These are phyloP conservation scores for Gallinago paraguaiae DNA, from an alignment of 2,113 vertebrate species.

Conservation along the genomic window DNA sequence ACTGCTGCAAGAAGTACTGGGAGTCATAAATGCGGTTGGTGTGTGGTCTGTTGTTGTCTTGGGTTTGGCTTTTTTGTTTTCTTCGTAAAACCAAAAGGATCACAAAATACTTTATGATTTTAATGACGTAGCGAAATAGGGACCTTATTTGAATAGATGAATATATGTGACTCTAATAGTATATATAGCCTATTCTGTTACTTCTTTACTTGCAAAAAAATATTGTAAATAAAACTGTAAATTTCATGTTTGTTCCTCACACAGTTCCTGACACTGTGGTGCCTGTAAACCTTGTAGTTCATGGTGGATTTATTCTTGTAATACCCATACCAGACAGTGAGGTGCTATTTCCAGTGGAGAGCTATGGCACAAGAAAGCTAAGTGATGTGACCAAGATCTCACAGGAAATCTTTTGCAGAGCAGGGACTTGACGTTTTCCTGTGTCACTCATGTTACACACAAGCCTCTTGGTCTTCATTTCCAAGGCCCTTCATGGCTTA, in stretches of 20 bases:
- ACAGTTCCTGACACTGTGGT: accelerated
- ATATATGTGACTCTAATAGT: not conserved
- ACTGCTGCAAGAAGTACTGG: not conserved
- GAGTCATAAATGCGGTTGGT: not conserved
- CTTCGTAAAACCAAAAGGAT: not conserved
- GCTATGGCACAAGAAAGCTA: not conserved
- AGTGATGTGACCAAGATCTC: not conserved
- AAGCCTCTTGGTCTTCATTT: conserved; percentile 2
- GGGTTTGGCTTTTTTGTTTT: not conserved
- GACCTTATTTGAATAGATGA: not conserved
- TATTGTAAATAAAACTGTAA: not conserved
- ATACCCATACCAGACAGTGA: not conserved
- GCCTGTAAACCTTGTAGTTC: not conserved
- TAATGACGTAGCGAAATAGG: not conserved
- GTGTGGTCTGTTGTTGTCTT: not conserved
- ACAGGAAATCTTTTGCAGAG: conserved; percentile 13
- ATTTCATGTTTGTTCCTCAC: not conserved
- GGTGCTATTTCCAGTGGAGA: not conserved
- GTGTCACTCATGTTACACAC: not conserved
- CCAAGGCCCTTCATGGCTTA: not conserved
- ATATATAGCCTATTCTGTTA: not conserved
- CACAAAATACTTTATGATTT: not conserved
- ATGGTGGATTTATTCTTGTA: not conserved
- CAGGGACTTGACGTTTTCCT: not conserved
- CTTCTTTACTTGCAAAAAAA: not conserved